A percentile compares a stretch with the other conserved stretches of the same genome.
These are phyloP conservation scores for Clarias macrocephalus DNA, from an alignment of 2,113 vertebrate species.

Conservation along the genomic window DNA sequence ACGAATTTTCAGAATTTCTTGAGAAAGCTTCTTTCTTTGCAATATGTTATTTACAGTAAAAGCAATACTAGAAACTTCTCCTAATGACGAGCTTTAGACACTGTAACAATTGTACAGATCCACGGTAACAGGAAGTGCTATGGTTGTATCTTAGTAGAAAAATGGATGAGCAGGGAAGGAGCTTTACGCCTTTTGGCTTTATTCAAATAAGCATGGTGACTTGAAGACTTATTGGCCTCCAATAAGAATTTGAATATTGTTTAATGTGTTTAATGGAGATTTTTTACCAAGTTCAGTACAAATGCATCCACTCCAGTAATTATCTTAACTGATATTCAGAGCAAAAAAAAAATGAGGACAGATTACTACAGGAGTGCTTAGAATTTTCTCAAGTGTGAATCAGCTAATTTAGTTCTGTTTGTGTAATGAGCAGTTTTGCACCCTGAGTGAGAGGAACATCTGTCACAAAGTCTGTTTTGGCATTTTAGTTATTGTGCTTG, in stretches of 20 bases:
- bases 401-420: neutral
- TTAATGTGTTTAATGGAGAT: neutral
- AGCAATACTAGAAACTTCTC: neutral
- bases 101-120: neutral
- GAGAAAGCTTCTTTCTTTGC: neutral
- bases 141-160: neutral
- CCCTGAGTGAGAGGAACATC: constrained; percentile 8
- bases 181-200: neutral
- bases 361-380: neutral
- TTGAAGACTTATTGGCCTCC: neutral
- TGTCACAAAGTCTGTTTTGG: neutral
- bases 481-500: neutral
- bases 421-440: neutral
- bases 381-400: neutral
- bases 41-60: neutral
- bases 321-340: neutral
- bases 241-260: neutral
- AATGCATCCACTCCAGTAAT: neutral
- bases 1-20: neutral
- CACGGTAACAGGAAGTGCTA: neutral
- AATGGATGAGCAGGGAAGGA: neutral
- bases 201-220: neutral
- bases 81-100: neutral
- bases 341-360: neutral
- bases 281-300: neutral